phyloP scores from a whole-genome alignment of 2,888 invertebrate species.

The Ennomos quercinarius region DNA sequence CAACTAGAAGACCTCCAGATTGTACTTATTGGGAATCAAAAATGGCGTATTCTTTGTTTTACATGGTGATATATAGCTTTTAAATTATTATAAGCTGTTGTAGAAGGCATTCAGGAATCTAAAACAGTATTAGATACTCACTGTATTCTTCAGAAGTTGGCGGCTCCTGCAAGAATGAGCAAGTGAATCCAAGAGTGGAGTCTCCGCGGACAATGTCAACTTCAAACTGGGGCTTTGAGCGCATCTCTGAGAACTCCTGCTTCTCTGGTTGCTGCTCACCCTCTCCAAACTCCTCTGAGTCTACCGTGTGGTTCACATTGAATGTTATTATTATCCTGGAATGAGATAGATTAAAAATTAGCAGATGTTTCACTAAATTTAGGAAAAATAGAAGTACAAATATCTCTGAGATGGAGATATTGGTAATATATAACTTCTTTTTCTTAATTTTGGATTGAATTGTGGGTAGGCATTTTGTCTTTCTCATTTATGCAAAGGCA shows the following conservation, averaged over 20 bases:
- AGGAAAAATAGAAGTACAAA: too few relatives aligned
- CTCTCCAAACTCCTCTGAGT: constrained; percentile 90
- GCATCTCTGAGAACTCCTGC: constrained; percentile 92
- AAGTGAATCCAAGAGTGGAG: constrained; percentile 93
- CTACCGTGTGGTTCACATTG: constrained; percentile 98
- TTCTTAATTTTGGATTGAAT: too few relatives aligned
- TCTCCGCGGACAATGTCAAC: constrained; percentile 93
- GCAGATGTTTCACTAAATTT: not conserved
- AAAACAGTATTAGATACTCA: constrained; percentile 46
- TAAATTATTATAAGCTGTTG: too few relatives aligned
- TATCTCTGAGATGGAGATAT: too few relatives aligned
- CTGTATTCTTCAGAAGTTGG: constrained; percentile 90
- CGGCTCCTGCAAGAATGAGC: constrained; percentile 90
- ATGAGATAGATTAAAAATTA: not conserved
- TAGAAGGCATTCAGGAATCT: too few relatives aligned
- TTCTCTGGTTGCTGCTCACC: constrained; percentile 88
- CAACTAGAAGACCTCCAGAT: too few relatives aligned
- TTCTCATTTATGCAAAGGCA: too few relatives aligned
- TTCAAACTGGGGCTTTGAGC: constrained; percentile 96
- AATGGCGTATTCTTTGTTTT: too few relatives aligned
- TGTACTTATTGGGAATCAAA: too few relatives aligned
- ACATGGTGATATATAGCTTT: too few relatives aligned
- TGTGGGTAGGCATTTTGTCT: too few relatives aligned
- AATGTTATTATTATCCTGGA: constrained; percentile 87
- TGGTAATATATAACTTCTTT: too few relatives aligned